These are phyloP conservation scores for Hemicordylus capensis DNA, from an alignment of 2,113 vertebrate species.

Conservation along the genomic window DNA sequence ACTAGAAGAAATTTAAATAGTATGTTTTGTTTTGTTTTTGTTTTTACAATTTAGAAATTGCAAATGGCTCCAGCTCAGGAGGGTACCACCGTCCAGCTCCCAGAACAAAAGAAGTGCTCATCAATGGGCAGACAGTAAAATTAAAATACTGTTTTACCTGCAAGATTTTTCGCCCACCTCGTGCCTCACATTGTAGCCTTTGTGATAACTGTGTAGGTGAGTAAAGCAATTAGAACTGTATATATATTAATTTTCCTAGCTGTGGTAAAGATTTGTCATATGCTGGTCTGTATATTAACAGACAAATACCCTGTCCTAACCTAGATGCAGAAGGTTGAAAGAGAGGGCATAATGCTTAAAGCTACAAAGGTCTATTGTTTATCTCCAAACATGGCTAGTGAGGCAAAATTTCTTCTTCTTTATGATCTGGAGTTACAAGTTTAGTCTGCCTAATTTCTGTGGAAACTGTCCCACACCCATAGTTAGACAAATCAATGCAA, in stretches of 20 bases:
- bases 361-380: neutral
- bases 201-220: slow-evolving; percentile 99
- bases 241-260: neutral
- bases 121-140: slow-evolving; percentile 97
- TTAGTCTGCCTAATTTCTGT: neutral
- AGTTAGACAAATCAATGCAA: neutral
- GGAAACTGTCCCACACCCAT: neutral
- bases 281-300: neutral
- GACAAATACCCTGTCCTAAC: neutral
- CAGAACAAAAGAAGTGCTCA: slow-evolving; percentile 94
- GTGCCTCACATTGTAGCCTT: slow-evolving; percentile 97
- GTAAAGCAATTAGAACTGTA: slow-evolving; percentile 46
- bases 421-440: neutral
- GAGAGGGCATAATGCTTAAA: too few species aligned
- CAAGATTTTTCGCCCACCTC: slow-evolving; percentile 97
- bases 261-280: neutral
- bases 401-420: neutral
- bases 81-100: slow-evolving; percentile 95
- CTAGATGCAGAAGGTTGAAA: neutral
- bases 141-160: slow-evolving; percentile 99
- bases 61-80: slow-evolving; percentile 89
- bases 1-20: neutral
- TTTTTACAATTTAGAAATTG: slow-evolving; percentile 82
- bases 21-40: neutral
- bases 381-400: neutral